These are phyloP conservation scores for Phoeniculus purpureus DNA, from an alignment of 2,797 vertebrate species.

Conservation along the genomic window DNA sequence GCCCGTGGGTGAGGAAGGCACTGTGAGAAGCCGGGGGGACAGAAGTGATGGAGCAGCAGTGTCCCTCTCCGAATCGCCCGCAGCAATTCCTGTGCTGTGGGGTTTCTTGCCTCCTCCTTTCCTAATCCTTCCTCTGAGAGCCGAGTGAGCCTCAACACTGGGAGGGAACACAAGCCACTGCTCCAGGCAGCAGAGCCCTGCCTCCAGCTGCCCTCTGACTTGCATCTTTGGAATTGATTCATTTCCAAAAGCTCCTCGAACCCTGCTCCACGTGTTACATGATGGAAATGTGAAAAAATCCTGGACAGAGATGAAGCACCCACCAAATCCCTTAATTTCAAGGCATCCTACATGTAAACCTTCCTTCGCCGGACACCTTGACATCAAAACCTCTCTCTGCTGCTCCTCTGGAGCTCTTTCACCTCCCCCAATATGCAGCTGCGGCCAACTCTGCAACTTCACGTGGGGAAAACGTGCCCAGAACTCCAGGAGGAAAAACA, in stretches of 20 bases:
- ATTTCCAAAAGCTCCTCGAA: background rate
- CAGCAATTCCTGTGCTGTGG: background rate
- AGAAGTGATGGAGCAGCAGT: background rate
- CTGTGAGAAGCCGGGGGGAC: rapidly evolving
- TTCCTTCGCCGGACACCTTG: background rate
- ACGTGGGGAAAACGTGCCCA: background rate
- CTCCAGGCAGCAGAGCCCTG: background rate
- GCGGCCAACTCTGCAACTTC: background rate
- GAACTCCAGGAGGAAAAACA: background rate
- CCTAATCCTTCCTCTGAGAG: background rate
- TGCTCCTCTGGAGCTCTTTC: background rate
- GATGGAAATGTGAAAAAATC: background rate
- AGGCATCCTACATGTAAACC: background rate
- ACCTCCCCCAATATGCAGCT: background rate
- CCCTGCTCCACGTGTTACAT: background rate
- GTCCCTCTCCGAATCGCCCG: background rate
- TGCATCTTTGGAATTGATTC: background rate
- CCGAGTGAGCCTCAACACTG: background rate
- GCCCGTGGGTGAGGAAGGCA: background rate
- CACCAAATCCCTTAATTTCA: background rate
- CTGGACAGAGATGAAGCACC: background rate
- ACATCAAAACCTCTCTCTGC: background rate
- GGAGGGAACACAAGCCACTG: background rate
- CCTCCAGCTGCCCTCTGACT: slow-evolving; percentile 15
- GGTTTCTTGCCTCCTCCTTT: background rate